Evolutionary conservation across 2,888 invertebrate species (phyloP).

Genomic region (Chaetogeoica ovagalla): DNA sequence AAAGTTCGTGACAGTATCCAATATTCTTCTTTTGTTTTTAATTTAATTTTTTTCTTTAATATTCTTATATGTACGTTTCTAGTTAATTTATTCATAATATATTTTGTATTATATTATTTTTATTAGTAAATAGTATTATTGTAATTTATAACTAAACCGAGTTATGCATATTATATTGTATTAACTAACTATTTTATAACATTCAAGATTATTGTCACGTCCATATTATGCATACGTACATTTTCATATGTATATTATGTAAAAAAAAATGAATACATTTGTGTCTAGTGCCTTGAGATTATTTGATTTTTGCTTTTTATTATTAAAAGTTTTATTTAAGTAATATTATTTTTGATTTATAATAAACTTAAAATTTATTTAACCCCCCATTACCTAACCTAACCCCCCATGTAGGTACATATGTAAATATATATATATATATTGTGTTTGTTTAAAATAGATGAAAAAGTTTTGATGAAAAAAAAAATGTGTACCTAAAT

Average conservation of each 20-base stretch:
- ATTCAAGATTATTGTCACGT: conserved; percentile 1
- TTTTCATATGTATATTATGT: conserved; percentile 24
- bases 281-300: conserved; percentile 48
- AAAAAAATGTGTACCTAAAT: too few relatives aligned
- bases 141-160: conserved; percentile 12
- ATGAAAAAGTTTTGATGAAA: too few relatives aligned
- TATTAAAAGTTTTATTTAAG: conserved; percentile 41
- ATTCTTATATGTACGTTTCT: conserved; percentile 26
- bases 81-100: conserved; percentile 51
- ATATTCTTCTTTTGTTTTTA: conserved; percentile 31
- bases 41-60: conserved; percentile 50
- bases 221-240: conserved; percentile 8
- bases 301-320: conserved; percentile 34
- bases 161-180: conserved; percentile 30
- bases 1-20: conserved; percentile 7
- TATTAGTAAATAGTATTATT: conserved; percentile 21
- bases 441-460: too few relatives aligned
- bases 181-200: conserved; percentile 34
- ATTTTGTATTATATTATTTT: conserved; percentile 34
- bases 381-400: neutral
- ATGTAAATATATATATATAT: too few relatives aligned
- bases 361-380: conserved; percentile 32
- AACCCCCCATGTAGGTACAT: too few relatives aligned
- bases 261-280: conserved; percentile 6
- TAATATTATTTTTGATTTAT: conserved; percentile 25